These are phyloP conservation scores for Zapus hudsonius DNA, from an alignment of 2,113 vertebrate genomes.

Conservation along the genomic window DNA sequence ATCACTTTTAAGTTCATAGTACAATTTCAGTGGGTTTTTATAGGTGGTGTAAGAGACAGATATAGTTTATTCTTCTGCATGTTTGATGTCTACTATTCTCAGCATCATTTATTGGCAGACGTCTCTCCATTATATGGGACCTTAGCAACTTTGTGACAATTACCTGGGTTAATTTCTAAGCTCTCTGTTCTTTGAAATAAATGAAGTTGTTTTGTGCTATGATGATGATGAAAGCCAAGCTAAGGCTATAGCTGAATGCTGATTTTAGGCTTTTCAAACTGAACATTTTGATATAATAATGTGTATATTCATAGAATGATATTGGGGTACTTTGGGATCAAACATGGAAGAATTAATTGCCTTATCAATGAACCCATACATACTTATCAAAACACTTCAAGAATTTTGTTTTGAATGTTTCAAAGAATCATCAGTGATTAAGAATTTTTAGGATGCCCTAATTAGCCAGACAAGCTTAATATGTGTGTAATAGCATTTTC, in stretches of 20 bases:
- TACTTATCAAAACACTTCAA: not conserved
- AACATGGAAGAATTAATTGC: not conserved
- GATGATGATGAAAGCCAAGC: not conserved
- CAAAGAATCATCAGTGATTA: not conserved
- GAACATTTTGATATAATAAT: not conserved
- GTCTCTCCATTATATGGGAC: too few relatives aligned
- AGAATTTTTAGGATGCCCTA: not conserved
- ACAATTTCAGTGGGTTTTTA: not conserved
- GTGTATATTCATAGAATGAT: not conserved
- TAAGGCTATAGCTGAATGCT: not conserved
- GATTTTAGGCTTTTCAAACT: not conserved
- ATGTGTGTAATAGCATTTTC: rapidly evolving
- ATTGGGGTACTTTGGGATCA: not conserved
- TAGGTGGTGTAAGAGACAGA: too few relatives aligned
- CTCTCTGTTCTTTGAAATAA: not conserved
- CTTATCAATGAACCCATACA: not conserved
- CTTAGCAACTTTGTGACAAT: too few relatives aligned
- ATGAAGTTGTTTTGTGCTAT: not conserved
- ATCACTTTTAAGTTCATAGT: not conserved
- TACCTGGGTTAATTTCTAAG: not conserved
- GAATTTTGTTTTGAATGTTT: not conserved
- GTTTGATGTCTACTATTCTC: too few relatives aligned
- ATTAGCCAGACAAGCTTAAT: too few relatives aligned
- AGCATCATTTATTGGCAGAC: too few relatives aligned
- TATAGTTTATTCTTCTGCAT: not conserved